Evolutionary conservation across 1,140 invertebrate genomes (phyloP), one percentile per base, ranked within the genome.

Genomic region (Panagrolaimus sp.): DNA sequence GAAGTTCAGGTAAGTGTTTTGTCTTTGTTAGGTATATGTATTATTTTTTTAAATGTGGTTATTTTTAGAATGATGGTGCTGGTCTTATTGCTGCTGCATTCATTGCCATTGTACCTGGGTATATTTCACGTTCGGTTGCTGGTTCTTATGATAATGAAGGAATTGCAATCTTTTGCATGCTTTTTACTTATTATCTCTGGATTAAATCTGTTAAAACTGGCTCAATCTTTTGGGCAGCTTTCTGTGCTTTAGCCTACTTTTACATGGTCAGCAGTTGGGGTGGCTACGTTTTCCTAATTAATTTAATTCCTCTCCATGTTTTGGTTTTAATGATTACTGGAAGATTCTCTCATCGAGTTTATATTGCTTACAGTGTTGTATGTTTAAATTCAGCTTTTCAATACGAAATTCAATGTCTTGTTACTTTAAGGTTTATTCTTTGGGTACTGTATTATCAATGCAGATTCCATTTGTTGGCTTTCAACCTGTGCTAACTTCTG

Each of bases 401-500:
- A 24, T 72, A 0, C 3, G 71, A 10, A 76, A 67, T n/a, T 67
- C 8, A 4, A 4, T 38, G 32, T 38, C n/a, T 38, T 38, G 32
- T 4, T 38, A 38, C n/a, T 17, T 72, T 68, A 28, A 73, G 8
- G 98, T 99, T 85, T 97, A 92, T 82, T 94, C 97, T 68, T 86
- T 98, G 17, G 96, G 96, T 62, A 87, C 96, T 15, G 84, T 99
- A 43, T 87, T 96, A 63, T 97, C 94, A 62, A 99, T 99, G 96
- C 96, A 99, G 70, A 94, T 99, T 77, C 96, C 96, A 58, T 99
- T 99, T 87, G 96, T 99, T 73, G 96, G 96, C 46, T 99, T 99
- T 85, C 96, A 99, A 86, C 96, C 96, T 32, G 95, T 99, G 15
- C 74, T 93, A 71, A 98, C 96, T 15, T 96, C 93, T 84, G 96